Evolutionary conservation across 2,113 vertebrate species (phyloP), one percentile per base, ranked within the genome.

Genomic region (Fregata magnificens): DNA sequence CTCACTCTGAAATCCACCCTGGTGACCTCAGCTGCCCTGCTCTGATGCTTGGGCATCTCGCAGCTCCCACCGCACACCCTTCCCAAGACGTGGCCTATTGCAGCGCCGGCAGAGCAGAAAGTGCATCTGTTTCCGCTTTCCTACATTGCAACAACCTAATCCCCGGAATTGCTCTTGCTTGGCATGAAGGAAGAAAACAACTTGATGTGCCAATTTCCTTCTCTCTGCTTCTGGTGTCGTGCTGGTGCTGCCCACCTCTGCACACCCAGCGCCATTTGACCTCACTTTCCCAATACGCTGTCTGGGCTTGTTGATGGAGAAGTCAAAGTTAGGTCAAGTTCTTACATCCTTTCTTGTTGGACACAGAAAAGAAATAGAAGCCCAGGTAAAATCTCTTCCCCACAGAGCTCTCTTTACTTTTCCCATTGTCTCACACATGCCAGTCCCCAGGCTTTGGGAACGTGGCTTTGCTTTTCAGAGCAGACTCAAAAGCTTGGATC

Each of bases 21-120:
- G 42, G 53, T 95, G 94, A 93, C 94, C 95, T 97, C 91, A 80
- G 86, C 67, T 91, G 89, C 86, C 91, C 94, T n/a, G 49, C 45
- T 73, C 67, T 36, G 69, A 13, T 31, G 28, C 59, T 73, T 0
- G 34, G 80, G 92, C 67, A 87, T 63, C 93, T 66, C 10, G 0
- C 4, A 0, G 53, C 47, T 88, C 79, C 52, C 61, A 49, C 44
- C 2, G 1, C 31, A 24, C 40, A 8, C 74, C 95, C 86, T 78
- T 61, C 36, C 88, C 38, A 14, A 82, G 67, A 73, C 2, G 0
- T 2, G 19, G 42, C 80, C 0, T 9, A 82, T 8, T 74, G 70
- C 80, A 71, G 83, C 0, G 1, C 56, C 0, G 1, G 63, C 8
- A 13, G 67, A 40, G 42, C 88, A 70, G 42, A 21, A 34, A 53